Conservation (phyloP, 2,888 invertebrate genomes). For the Caenorhabditis afra region DNA sequence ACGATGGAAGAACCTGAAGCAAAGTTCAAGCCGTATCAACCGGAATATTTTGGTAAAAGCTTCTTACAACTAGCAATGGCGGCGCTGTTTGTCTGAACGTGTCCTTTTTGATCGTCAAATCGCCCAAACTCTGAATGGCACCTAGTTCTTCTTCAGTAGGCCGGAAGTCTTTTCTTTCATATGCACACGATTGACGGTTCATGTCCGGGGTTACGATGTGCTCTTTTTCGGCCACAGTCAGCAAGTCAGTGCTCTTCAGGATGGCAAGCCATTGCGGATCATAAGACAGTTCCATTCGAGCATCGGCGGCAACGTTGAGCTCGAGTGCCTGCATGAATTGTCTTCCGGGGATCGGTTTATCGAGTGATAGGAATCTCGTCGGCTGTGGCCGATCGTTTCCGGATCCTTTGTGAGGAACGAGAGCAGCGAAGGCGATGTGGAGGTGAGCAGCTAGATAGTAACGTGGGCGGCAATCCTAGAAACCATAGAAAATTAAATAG, state of each 20-base stretch:
- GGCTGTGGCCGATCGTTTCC: slow-evolving; percentile 47
- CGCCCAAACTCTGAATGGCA: slow-evolving; percentile 83
- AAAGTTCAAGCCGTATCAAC: too few species aligned
- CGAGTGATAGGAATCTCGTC: slow-evolving; percentile 76
- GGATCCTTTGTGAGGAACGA: slow-evolving; percentile 85
- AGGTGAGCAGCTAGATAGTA: slow-evolving; percentile 98
- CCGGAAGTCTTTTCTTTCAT: slow-evolving; percentile 68
- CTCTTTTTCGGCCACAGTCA: slow-evolving; percentile 54
- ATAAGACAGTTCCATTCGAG: slow-evolving; percentile 83
- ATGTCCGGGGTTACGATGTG: slow-evolving; percentile 31
- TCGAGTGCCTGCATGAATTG: slow-evolving; percentile 87
- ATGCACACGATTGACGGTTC: slow-evolving; percentile 34
- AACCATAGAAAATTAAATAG: slow-evolving; percentile 83
- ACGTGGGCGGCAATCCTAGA: slow-evolving; percentile 87
- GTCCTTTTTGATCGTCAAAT: slow-evolving; percentile 86
- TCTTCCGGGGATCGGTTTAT: slow-evolving; percentile 91
- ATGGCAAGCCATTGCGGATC: slow-evolving; percentile 96
- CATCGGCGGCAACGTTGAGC: slow-evolving; percentile 65
- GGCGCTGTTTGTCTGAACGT: slow-evolving; percentile 89
- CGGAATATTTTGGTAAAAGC: too few species aligned
- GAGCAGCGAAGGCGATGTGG: slow-evolving; percentile 94
- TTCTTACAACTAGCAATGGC: slow-evolving; percentile 81
- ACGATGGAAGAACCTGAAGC: too few species aligned
- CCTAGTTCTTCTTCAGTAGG: slow-evolving; percentile 83
- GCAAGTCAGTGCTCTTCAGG: slow-evolving; percentile 88